These are phyloP conservation scores for Euleptes europaea DNA, from an alignment of 2,113 vertebrate species.

Conservation along the genomic window DNA sequence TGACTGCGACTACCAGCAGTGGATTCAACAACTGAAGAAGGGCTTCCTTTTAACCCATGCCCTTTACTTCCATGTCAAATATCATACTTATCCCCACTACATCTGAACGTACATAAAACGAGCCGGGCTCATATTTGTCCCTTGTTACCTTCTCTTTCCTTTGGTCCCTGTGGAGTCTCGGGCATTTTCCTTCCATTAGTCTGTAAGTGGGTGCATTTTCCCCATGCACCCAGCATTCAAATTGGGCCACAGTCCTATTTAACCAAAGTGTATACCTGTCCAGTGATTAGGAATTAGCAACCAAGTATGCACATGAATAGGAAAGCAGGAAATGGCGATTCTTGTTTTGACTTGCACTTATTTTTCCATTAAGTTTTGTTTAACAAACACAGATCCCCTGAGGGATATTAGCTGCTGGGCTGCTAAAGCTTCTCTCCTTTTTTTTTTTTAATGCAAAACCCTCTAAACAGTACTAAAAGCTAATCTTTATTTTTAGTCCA, in stretches of 20 bases:
- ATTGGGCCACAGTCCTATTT: no score
- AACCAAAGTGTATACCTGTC: neutral
- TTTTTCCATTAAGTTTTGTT: neutral
- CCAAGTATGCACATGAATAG: neutral
- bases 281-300: neutral
- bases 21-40: no score
- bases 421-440: neutral
- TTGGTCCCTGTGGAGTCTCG: no score
- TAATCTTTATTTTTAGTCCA: slow-evolving; percentile 38
- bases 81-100: no score
- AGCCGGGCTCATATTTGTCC: no score
- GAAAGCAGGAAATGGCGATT: neutral
- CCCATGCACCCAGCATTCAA: neutral
- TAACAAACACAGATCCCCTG: neutral
- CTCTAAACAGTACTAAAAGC: slow-evolving; percentile 7
- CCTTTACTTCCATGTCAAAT: no score
- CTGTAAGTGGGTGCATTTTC: no score
- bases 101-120: no score
- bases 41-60: no score
- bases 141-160: no score
- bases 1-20: no score
- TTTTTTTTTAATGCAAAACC: neutral
- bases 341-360: neutral
- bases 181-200: no score
- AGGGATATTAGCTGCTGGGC: neutral